phyloP scores from a whole-genome alignment of 2,797 vertebrate genomes.

The Pseudocheirus occidentalis region DNA sequence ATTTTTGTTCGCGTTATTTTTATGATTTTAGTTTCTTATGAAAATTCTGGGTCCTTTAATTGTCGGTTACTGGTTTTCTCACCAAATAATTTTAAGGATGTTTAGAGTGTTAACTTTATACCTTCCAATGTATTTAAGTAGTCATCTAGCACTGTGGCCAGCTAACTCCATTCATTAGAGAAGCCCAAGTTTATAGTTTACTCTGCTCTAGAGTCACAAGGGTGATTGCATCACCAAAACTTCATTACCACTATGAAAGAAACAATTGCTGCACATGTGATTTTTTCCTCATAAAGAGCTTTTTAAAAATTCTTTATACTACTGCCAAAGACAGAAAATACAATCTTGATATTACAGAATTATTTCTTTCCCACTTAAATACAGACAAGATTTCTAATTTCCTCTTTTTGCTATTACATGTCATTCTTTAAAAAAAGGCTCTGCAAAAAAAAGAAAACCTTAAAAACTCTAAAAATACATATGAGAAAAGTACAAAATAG shows the following conservation, averaged over 20 bases:
- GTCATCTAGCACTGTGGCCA: neutral
- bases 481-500: neutral
- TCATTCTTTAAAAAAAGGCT: neutral
- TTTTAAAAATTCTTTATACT: neutral
- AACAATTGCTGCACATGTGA: neutral
- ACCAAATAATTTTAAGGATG: neutral
- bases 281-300: neutral
- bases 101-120: neutral
- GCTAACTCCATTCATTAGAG: neutral
- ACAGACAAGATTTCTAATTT: accelerated
- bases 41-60: neutral
- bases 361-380: neutral
- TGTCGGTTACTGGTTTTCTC: neutral
- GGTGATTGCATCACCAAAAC: neutral
- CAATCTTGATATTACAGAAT: accelerated
- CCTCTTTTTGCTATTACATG: neutral
- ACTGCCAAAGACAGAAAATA: neutral
- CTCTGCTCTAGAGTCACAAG: neutral
- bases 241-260: neutral
- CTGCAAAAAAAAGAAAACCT: neutral
- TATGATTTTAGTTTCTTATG: neutral
- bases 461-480: neutral
- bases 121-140: neutral
- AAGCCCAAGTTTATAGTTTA: neutral
- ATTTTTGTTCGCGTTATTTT: neutral